A percentile compares a stretch with the other conserved stretches of the same genome.
These are phyloP conservation scores for Ectemnius cavifrons DNA, from an alignment of 2,888 invertebrate genomes.

Conservation along the genomic window DNA sequence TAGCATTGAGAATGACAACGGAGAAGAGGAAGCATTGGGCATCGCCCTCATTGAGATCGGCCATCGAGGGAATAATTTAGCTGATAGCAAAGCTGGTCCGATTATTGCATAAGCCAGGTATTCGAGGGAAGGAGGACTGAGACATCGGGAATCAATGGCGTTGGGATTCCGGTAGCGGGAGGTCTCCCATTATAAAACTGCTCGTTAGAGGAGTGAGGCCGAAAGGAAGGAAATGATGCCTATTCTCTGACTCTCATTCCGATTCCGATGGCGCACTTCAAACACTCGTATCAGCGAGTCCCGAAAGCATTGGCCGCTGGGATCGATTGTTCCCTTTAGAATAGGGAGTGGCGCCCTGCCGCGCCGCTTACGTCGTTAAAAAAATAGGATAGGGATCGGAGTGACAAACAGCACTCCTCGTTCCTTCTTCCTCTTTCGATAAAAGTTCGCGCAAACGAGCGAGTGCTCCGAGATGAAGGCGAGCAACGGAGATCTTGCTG, in stretches of 20 bases:
- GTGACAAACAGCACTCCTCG: not conserved
- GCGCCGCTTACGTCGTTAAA: conserved; percentile 2
- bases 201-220: not conserved
- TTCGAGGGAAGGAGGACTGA: too few species aligned
- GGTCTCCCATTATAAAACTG: not conserved
- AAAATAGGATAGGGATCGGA: not conserved
- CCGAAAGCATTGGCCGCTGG: not conserved
- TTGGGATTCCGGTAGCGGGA: not conserved
- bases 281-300: not conserved
- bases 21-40: too few species aligned
- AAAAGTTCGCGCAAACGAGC: too few species aligned
- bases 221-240: conserved; percentile 3
- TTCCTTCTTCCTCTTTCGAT: not conserved
- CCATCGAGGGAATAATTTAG: too few species aligned
- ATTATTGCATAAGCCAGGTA: too few species aligned
- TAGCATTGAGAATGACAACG: too few species aligned
- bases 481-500: too few species aligned
- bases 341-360: not conserved
- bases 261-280: not conserved
- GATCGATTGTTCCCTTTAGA: conserved; percentile 4
- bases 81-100: too few species aligned
- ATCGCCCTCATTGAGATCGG: too few species aligned
- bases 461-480: too few species aligned
- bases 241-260: not conserved
- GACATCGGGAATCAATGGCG: too few species aligned